Conservation (phyloP, 35 echinoderm and acorn worm species). For the Chiridota heheva region DNA sequence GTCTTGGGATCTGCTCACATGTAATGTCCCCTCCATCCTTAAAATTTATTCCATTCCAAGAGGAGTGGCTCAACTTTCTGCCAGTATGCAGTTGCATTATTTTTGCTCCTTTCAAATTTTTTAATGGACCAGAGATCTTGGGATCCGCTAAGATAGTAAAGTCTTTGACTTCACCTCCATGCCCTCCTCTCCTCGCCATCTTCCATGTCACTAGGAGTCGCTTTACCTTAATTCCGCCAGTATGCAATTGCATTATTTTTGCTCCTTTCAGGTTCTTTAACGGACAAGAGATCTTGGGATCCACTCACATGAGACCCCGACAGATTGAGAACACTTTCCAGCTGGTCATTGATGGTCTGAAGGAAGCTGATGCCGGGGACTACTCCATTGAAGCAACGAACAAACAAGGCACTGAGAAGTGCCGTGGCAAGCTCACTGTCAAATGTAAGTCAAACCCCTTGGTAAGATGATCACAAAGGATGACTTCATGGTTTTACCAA, state of each 20-base stretch:
- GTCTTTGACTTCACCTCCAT: not conserved
- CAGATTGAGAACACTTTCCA: conserved; percentile 45
- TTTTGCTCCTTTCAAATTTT: not conserved
- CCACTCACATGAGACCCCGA: conserved; percentile 34
- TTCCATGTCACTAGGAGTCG: too few relatives aligned
- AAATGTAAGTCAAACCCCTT: conserved; percentile 63
- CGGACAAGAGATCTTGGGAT: conserved; percentile 55
- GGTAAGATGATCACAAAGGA: too few relatives aligned
- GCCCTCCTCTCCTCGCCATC: too few relatives aligned
- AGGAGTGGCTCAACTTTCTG: too few relatives aligned
- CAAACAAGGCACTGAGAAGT: conserved; percentile 71
- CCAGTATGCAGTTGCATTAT: not conserved
- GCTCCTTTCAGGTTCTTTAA: conserved; percentile 50
- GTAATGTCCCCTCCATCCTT: too few relatives aligned
- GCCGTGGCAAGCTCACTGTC: conserved; percentile 69
- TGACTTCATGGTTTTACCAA: too few relatives aligned
- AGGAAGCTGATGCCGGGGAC: conserved; percentile 72
- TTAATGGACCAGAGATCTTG: not conserved
- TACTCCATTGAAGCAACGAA: conserved; percentile 79
- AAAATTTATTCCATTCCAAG: too few relatives aligned
- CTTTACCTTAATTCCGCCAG: too few relatives aligned
- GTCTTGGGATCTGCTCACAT: too few relatives aligned
- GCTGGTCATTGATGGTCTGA: conserved; percentile 63
- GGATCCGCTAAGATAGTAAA: not conserved
- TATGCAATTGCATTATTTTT: not conserved